These are phyloP conservation scores for Lissonota sp. DNA, from an alignment of 2,888 invertebrate genomes.

Conservation along the genomic window DNA sequence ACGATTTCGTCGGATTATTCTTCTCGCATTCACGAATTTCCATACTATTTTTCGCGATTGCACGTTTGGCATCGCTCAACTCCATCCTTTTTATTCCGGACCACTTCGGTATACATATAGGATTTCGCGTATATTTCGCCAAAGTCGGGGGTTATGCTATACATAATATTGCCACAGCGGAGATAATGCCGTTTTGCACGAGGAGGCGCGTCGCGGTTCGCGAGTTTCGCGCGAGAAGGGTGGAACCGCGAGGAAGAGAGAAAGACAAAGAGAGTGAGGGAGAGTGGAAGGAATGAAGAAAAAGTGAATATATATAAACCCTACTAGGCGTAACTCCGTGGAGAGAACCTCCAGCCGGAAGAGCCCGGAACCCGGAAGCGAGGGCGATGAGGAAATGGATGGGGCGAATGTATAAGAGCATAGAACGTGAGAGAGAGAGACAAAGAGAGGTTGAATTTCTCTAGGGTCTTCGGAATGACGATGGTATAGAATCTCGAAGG, in stretches of 20 bases:
- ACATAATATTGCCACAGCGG: slow-evolving; percentile 41
- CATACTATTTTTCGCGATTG: too few relatives aligned
- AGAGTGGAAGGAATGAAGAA: slow-evolving; percentile 1
- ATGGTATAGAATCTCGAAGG: slow-evolving; percentile 28
- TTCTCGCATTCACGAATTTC: not conserved
- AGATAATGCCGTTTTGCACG: slow-evolving; percentile 50
- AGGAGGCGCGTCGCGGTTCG: slow-evolving; percentile 22
- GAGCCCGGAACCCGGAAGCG: slow-evolving; percentile 79
- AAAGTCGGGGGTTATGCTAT: slow-evolving; percentile 29
- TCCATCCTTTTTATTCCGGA: too few relatives aligned
- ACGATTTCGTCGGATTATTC: too few relatives aligned
- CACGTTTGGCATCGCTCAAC: too few relatives aligned
- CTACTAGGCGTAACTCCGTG: slow-evolving; percentile 74
- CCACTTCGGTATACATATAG: too few relatives aligned
- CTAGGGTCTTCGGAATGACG: slow-evolving; percentile 51
- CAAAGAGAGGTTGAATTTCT: slow-evolving; percentile 63
- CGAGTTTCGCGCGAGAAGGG: slow-evolving; percentile 16
- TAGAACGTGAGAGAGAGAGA: slow-evolving; percentile 31
- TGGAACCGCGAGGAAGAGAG: not conserved
- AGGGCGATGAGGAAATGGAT: slow-evolving; percentile 78
- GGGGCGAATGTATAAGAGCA: slow-evolving; percentile 13
- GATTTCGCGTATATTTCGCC: not conserved
- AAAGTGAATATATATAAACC: slow-evolving; percentile 58
- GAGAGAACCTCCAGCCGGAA: slow-evolving; percentile 73
- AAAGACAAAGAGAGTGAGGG: slow-evolving; percentile 19